Conservation (phyloP, 2,888 invertebrate species). For the Tetheella fluctuosa region DNA sequence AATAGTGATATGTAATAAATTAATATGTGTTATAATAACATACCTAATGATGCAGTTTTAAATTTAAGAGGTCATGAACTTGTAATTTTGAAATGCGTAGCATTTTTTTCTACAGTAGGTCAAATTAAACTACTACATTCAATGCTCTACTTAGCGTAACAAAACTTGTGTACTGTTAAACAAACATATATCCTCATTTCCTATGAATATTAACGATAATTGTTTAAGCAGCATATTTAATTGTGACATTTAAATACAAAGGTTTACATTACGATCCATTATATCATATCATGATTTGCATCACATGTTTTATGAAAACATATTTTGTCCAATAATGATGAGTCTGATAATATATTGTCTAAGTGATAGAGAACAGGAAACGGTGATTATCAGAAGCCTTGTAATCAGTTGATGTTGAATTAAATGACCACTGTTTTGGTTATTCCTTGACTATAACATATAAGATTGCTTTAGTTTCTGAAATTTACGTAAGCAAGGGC, state of each 20-base stretch:
- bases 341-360: background rate
- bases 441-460: too few relatives aligned
- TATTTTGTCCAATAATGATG: background rate
- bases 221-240: background rate
- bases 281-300: background rate
- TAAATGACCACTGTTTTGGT: background rate
- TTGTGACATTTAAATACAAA: constrained; percentile 1
- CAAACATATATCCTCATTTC: background rate
- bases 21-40: too few relatives aligned
- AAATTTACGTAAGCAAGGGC: too few relatives aligned
- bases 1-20: too few relatives aligned
- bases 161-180: background rate
- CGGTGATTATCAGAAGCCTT: background rate
- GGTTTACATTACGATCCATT: constrained; percentile 5
- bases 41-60: too few relatives aligned
- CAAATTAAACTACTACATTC: background rate
- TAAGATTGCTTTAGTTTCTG: too few relatives aligned
- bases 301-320: background rate
- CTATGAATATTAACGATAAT: constrained; percentile 7
- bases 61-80: background rate
- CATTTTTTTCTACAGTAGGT: background rate
- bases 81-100: background rate
- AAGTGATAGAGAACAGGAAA: background rate
- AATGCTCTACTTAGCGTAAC: background rate
- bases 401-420: background rate